phyloP scores from a whole-genome alignment of 1,140 invertebrate genomes.

The Eubasilissa regina region DNA sequence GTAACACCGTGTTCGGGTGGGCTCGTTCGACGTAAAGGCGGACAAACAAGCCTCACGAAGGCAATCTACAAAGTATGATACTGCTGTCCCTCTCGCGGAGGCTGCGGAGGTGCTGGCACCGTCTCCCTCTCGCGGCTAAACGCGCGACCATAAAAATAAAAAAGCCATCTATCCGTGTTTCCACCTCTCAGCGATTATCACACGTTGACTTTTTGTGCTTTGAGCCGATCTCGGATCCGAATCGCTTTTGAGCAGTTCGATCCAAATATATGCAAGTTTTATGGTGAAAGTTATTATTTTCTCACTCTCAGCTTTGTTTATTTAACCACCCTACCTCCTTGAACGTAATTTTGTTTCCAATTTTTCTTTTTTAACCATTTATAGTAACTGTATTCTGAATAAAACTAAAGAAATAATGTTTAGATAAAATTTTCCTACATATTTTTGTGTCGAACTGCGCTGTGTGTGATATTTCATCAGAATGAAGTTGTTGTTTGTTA shows the following conservation, averaged over 20 bases:
- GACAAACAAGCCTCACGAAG: not conserved
- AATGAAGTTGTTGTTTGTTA: too few species aligned
- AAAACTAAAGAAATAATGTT: too few species aligned
- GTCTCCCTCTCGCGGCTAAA: conserved; percentile 27
- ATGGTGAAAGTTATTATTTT: too few species aligned
- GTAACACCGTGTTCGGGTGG: conserved; percentile 9
- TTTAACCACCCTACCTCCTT: too few species aligned
- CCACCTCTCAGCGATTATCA: not conserved
- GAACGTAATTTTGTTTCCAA: too few species aligned
- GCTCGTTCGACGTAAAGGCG: conserved; percentile 34
- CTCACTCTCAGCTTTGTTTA: too few species aligned
- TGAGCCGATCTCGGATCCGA: not conserved
- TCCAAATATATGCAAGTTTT: too few species aligned
- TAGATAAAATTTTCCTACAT: too few species aligned
- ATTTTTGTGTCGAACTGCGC: too few species aligned
- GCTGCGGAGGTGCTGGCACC: not conserved
- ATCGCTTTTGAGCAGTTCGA: not conserved
- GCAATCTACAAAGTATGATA: not conserved
- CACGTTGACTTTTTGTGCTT: conserved; percentile 4
- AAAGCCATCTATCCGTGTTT: conserved; percentile 26
- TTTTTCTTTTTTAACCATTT: too few species aligned
- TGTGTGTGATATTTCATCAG: too few species aligned
- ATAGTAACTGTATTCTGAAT: too few species aligned
- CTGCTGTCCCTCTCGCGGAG: not conserved
- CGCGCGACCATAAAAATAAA: conserved; percentile 29